phyloP scores from a whole-genome alignment of 2,113 vertebrate species.

The Gasterosteus aculeatus region DNA sequence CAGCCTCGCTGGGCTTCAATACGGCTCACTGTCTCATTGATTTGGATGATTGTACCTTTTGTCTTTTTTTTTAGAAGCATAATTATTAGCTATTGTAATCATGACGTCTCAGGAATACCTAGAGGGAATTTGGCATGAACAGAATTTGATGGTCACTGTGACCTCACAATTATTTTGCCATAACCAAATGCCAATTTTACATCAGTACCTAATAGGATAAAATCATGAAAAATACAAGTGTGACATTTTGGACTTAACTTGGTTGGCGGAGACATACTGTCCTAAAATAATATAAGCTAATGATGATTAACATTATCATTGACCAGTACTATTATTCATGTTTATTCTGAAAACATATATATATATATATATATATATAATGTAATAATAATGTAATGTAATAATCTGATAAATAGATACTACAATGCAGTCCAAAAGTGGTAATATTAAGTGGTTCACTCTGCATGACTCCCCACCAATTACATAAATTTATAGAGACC shows the following conservation, averaged over 20 bases:
- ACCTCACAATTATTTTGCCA: not conserved
- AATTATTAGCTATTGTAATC: not conserved
- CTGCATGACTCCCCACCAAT: not conserved
- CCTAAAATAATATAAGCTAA: not conserved
- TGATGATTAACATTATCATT: not conserved
- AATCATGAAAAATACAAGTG: not conserved
- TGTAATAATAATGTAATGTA: not conserved
- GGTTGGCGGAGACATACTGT: not conserved
- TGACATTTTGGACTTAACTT: not conserved
- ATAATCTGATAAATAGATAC: not conserved
- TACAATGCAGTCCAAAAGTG: not conserved
- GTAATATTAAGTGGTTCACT: not conserved
- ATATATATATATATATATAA: not conserved
- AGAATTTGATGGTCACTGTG: not conserved
- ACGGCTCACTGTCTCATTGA: constrained; percentile 2
- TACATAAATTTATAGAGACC: not conserved
- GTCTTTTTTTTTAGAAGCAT: not conserved
- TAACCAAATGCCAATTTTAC: not conserved
- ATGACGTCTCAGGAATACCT: not conserved
- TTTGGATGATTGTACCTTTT: constrained; percentile 7
- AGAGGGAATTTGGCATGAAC: not conserved
- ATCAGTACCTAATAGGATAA: not conserved
- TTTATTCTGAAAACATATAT: not conserved
- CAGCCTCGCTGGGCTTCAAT: constrained; percentile 26
- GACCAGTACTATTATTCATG: not conserved